Conservation (phyloP, 2,888 invertebrate genomes). For the Automeris io region DNA sequence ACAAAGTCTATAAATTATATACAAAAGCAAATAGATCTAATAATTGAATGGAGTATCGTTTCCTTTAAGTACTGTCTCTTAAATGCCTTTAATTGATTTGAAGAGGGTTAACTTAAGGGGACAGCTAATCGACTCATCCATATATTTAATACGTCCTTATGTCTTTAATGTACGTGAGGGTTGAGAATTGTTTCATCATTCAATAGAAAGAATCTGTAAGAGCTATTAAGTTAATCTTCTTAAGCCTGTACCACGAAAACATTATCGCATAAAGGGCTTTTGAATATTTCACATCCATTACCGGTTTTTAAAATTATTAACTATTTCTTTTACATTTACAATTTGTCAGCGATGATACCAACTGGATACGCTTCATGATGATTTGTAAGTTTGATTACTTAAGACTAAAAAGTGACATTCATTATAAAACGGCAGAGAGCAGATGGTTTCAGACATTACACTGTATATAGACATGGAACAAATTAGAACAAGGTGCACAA, state of each 20-base stretch:
- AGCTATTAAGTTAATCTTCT: slow-evolving; percentile 57
- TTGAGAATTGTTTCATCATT: slow-evolving; percentile 54
- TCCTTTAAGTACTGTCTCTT: not conserved
- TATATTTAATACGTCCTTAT: slow-evolving; percentile 4
- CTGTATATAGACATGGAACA: no score
- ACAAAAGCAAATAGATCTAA: no score
- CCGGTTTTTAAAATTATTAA: not conserved
- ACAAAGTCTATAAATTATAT: no score
- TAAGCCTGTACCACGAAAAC: slow-evolving; percentile 17
- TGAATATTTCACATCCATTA: not conserved
- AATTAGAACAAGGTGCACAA: no score
- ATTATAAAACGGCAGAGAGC: no score
- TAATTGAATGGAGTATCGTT: no score
- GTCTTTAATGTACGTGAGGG: slow-evolving; percentile 12
- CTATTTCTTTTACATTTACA: no score
- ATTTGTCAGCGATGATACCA: no score
- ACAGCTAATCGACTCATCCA: slow-evolving; percentile 1
- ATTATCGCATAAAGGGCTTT: not conserved
- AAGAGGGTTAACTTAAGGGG: not conserved
- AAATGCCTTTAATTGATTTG: not conserved
- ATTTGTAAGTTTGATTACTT: no score
- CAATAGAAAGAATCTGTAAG: slow-evolving; percentile 55
- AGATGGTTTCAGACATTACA: no score
- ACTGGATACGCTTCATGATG: no score
- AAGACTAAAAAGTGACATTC: no score